These are phyloP conservation scores for Sialis lutaria DNA, from an alignment of 2,888 invertebrate species.

Conservation along the genomic window DNA sequence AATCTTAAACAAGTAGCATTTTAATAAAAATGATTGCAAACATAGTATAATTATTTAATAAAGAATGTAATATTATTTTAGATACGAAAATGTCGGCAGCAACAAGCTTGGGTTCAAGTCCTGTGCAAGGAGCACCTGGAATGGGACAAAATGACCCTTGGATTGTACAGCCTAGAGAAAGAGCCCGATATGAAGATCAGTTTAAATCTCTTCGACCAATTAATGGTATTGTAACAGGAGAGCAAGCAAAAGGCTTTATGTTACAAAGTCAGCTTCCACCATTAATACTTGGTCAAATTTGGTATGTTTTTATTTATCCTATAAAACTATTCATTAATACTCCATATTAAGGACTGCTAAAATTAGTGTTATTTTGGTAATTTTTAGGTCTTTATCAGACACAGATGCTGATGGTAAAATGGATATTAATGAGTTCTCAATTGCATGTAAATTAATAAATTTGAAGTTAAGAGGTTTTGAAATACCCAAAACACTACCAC, in stretches of 20 bases:
- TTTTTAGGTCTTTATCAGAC: slow-evolving; percentile 69
- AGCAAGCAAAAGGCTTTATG: slow-evolving; percentile 86
- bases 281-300: slow-evolving; percentile 80
- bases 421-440: slow-evolving; percentile 91
- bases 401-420: slow-evolving; percentile 94
- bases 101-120: not conserved
- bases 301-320: slow-evolving; percentile 42
- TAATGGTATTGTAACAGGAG: slow-evolving; percentile 78
- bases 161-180: slow-evolving; percentile 74
- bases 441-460: slow-evolving; percentile 90
- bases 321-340: too few relatives aligned
- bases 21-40: too few relatives aligned
- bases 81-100: not conserved
- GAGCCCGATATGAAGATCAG: slow-evolving; percentile 77
- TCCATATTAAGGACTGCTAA: not conserved
- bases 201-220: slow-evolving; percentile 75
- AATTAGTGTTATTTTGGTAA: not conserved
- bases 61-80: too few relatives aligned
- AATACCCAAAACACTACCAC: slow-evolving; percentile 74
- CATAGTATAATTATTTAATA: too few relatives aligned
- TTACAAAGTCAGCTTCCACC: slow-evolving; percentile 82
- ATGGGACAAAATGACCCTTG: slow-evolving; percentile 54
- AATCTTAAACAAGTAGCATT: too few relatives aligned
- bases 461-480: slow-evolving; percentile 84
- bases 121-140: slow-evolving; percentile 3